Conservation (phyloP, 2,113 vertebrate species). For the Chroicocephalus ridibundus region DNA sequence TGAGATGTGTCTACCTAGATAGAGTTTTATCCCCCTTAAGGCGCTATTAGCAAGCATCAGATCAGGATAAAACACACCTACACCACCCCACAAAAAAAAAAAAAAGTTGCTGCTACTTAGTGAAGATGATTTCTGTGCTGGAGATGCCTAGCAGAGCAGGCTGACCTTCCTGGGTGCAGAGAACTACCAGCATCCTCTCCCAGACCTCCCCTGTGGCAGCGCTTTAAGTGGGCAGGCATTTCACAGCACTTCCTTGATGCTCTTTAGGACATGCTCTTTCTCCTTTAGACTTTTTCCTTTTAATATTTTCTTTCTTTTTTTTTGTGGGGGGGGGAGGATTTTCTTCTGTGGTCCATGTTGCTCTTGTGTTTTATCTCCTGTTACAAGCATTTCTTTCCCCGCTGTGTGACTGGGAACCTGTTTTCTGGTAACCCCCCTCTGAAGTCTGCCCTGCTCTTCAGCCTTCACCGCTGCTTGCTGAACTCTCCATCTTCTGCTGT, state of each 20-base stretch:
- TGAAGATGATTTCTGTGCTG: not conserved
- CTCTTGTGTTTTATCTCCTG: not conserved
- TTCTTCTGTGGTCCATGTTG: not conserved
- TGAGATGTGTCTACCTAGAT: rapidly evolving
- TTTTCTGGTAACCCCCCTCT: not conserved
- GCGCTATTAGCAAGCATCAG: not conserved
- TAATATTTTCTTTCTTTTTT: rapidly evolving
- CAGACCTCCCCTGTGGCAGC: not conserved
- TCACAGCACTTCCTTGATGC: not conserved
- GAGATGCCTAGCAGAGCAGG: not conserved
- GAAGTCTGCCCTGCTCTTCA: not conserved
- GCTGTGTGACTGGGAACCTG: not conserved
- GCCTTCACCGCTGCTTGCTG: not conserved
- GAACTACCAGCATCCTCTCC: not conserved
- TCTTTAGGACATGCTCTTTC: not conserved
- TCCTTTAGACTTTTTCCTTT: not conserved
- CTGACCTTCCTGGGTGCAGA: not conserved
- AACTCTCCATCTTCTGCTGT: not conserved
- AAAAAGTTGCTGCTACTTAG: not conserved
- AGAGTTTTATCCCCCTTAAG: not conserved
- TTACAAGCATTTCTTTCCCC: not conserved
- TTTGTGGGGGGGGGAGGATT: not conserved
- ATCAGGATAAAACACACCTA: not conserved
- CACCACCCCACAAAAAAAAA: too few species aligned
- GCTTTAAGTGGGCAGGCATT: too few species aligned